Evolutionary conservation across 2,797 vertebrate species (phyloP), one percentile per base, ranked within the genome.

Genomic region (Hippocampus kuda): DNA sequence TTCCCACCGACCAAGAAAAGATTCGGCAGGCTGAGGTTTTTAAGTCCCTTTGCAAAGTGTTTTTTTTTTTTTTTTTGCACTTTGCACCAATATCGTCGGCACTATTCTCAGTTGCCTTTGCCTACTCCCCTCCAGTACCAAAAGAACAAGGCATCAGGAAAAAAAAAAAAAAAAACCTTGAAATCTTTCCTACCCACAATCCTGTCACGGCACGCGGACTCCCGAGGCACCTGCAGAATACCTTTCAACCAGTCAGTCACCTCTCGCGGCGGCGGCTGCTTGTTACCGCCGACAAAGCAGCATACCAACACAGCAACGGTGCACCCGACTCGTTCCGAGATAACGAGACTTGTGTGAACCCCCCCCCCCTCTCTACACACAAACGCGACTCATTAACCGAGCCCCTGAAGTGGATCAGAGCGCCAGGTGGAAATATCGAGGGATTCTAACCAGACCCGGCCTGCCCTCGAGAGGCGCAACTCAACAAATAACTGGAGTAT

Each of bases 211-310:
- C 68, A 68, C 70, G 66, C 69, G 44, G 67, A 61, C 57, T 81
- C 82, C 75, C 72, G 22, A 75, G 79, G 76, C 71, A 65, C 46
- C 78, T 72, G 70, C 77, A 77, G 66, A 80, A 79, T 64, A 73
- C 72, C 67, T 51, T 65, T 67, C 70, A 54, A 66, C 49, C 57
- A 8, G 65, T 49, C 70, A 75, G 75, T 72, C 78, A 80, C 13
- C 62, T 62, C 30, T 38, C 26, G 3, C 60, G 7, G 44, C 68
- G 6, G 42, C 68, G 69, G 71, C 72, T 65, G 75, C 78, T 78
- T 44, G 46, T 77, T 80, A 80, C 75, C 72, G 64, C 68, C 41
- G 34, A 27, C 48, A 68, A 77, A 72, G 57, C 67, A 48, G 49
- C 49, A 67, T 34, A 56, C 70, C 67, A 34, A 72, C 54, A 72